phyloP scores from a whole-genome alignment of 2,113 vertebrate species.

The Illadopsis cleaveri region DNA sequence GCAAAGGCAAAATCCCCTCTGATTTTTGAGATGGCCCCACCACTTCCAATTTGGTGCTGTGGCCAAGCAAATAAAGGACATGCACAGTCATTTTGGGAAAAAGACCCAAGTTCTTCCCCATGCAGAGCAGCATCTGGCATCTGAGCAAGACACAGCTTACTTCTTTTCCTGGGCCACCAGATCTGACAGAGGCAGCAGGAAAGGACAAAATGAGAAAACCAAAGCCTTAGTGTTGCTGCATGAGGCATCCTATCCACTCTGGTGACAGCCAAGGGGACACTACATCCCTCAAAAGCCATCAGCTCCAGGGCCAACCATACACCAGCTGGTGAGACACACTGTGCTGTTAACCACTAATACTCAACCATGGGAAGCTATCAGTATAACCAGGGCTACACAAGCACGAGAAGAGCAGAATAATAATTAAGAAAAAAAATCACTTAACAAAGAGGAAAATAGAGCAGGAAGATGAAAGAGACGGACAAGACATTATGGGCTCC shows the following conservation, averaged over 20 bases:
- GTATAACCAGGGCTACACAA: background rate
- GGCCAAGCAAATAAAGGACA: background rate
- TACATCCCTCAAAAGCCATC: background rate
- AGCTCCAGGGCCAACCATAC: background rate
- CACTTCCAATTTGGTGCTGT: background rate
- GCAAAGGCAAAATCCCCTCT: background rate
- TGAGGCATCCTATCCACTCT: background rate
- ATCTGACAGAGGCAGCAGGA: background rate
- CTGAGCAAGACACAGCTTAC: background rate
- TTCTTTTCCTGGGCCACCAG: background rate
- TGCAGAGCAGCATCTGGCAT: background rate
- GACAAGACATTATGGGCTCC: background rate
- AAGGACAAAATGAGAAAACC: background rate
- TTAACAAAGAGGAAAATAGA: background rate
- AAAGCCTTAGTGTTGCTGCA: background rate
- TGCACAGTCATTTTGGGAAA: background rate
- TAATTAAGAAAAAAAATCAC: too few relatives aligned
- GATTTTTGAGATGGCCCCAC: background rate
- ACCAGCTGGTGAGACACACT: background rate
- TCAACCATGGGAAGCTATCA: background rate
- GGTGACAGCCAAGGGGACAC: background rate
- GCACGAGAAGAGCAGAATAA: background rate
- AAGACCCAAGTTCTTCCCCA: background rate
- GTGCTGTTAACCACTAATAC: background rate
- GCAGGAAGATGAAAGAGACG: background rate